A percentile compares a stretch with the other conserved stretches of the same genome.
Conservation (phyloP, 2,888 invertebrate genomes). For the Syrista parreyssii region DNA sequence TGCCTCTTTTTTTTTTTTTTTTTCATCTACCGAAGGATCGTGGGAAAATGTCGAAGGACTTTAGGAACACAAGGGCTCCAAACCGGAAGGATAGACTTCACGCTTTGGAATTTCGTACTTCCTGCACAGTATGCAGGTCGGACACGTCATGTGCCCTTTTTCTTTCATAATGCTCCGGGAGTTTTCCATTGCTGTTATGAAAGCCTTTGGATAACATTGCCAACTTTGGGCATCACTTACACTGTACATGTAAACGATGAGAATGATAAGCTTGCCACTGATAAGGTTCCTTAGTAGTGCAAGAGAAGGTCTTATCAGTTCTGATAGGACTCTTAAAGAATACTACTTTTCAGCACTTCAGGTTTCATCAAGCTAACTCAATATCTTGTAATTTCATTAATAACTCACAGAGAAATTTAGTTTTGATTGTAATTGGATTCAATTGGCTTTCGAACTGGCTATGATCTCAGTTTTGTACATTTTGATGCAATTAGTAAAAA, state of each 20-base stretch:
- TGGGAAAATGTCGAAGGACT: constrained; percentile 23
- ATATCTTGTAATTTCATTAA: background rate
- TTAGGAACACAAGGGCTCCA: background rate
- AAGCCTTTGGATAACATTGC: background rate
- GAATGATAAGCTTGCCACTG: background rate
- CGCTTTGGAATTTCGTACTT: constrained; percentile 58
- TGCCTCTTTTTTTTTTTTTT: background rate
- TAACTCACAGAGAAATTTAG: background rate
- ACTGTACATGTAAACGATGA: background rate
- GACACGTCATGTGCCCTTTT: background rate
- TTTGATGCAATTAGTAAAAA: background rate
- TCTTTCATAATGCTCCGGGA: background rate
- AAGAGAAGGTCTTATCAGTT: background rate
- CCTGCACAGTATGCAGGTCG: constrained; percentile 32
- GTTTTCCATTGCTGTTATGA: background rate
- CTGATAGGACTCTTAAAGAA: background rate
- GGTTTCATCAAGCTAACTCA: background rate
- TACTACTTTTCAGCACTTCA: background rate
- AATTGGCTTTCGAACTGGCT: background rate
- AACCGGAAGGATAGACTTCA: background rate
- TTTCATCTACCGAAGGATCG: constrained; percentile 20
- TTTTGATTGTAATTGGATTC: background rate
- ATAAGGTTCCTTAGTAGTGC: background rate
- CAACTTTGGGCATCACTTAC: background rate
- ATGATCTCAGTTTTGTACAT: background rate